Evolutionary conservation across 2,113 vertebrate species (phyloP).

Genomic region (Otocyon megalotis): DNA sequence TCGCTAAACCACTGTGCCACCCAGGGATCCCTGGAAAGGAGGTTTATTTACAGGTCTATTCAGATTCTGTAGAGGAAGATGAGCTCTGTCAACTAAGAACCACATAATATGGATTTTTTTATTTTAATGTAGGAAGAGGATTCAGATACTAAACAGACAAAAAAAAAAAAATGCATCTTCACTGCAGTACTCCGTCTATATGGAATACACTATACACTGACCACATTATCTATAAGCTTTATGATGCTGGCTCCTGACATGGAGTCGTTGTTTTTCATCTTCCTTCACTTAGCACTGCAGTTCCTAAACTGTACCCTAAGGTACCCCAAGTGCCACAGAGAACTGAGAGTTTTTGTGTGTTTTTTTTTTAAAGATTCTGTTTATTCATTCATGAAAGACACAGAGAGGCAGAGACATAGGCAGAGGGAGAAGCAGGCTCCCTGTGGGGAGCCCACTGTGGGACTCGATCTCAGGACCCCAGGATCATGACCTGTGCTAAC

Average conservation of each 20-base stretch:
- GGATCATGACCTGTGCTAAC: too few relatives aligned
- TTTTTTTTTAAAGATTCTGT: too few relatives aligned
- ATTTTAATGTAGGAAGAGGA: background rate
- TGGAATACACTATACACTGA: background rate
- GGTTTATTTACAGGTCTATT: background rate
- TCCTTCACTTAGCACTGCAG: background rate
- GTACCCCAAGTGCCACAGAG: background rate
- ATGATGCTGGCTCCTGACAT: background rate
- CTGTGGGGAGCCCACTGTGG: too few relatives aligned
- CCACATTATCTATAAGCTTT: too few relatives aligned
- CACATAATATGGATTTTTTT: background rate
- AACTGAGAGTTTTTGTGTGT: background rate
- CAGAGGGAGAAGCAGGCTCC: too few relatives aligned
- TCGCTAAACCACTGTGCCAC: too few relatives aligned
- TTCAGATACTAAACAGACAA: background rate
- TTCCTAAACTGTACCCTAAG: background rate
- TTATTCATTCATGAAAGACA: too few relatives aligned
- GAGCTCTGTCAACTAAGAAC: background rate
- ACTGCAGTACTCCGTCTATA: background rate
- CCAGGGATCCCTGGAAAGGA: too few relatives aligned
- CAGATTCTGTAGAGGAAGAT: background rate
- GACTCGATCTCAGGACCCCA: too few relatives aligned
- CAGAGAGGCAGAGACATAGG: too few relatives aligned
- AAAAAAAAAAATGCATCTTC: background rate
- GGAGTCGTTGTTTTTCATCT: background rate